phyloP scores from a whole-genome alignment of 2,113 vertebrate genomes.

The Brienomyrus brachyistius region DNA sequence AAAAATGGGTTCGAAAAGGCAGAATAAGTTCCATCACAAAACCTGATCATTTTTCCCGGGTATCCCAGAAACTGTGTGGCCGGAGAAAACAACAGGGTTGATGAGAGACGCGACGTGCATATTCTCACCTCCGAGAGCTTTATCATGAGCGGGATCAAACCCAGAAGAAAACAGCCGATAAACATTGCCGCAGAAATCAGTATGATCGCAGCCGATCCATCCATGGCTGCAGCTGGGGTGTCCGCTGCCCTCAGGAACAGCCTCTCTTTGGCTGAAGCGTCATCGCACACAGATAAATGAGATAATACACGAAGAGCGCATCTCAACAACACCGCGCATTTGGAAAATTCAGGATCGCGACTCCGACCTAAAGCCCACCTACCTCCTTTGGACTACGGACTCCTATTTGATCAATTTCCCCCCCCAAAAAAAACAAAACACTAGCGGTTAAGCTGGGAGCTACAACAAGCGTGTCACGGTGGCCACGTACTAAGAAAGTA shows the following conservation, averaged over 20 bases:
- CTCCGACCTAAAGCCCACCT: background rate
- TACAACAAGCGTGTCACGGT: background rate
- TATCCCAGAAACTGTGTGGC: background rate
- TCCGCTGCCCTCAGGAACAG: background rate
- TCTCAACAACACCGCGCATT: too few relatives aligned
- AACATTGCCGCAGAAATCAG: conserved; percentile 67
- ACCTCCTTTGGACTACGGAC: background rate
- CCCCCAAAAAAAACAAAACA: background rate
- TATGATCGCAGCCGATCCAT: conserved; percentile 56
- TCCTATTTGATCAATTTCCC: background rate
- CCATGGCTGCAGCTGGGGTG: conserved; percentile 48
- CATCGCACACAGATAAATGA: background rate
- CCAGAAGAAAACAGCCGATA: conserved; percentile 60
- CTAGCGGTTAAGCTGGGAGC: background rate
- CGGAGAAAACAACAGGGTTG: background rate
- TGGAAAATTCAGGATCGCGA: too few relatives aligned
- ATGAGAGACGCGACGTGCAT: background rate
- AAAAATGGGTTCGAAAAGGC: background rate
- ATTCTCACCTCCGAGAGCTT: conserved; percentile 63
- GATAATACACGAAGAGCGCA: background rate
- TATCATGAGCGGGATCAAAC: conserved; percentile 62
- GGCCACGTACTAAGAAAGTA: conserved; percentile 1
- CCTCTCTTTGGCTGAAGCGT: background rate
- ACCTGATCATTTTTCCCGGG: background rate
- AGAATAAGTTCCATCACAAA: background rate